Conservation (phyloP, 2,888 invertebrate species). For the Amitus sp. region DNA sequence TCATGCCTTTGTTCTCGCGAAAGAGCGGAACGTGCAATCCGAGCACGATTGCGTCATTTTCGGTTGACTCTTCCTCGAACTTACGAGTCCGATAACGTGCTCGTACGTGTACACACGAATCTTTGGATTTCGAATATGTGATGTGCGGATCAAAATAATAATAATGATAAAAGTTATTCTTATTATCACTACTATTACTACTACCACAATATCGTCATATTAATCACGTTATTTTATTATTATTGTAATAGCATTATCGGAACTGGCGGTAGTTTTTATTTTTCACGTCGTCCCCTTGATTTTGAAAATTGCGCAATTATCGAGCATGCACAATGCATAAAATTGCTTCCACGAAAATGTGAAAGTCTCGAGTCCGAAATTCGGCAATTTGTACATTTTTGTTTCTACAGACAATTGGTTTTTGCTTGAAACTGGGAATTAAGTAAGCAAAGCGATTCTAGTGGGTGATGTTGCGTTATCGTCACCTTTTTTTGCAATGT, state of each 20-base stretch:
- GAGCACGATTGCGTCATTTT: not conserved
- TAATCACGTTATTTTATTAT: slow-evolving; percentile 4
- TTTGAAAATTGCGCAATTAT: not conserved
- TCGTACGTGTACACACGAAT: not conserved
- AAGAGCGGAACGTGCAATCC: not conserved
- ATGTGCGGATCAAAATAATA: slow-evolving; percentile 1
- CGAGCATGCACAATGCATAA: no score
- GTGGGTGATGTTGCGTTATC: no score
- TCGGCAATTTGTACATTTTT: not conserved
- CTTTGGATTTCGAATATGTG: not conserved
- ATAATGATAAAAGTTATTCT: not conserved
- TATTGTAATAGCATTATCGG: not conserved
- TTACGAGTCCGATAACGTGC: not conserved
- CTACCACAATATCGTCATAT: not conserved
- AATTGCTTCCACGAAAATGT: no score
- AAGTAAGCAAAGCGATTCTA: no score
- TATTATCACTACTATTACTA: slow-evolving; percentile 1
- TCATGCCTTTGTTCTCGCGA: not conserved
- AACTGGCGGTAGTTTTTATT: not conserved
- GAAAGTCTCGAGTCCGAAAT: not conserved
- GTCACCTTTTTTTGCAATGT: no score
- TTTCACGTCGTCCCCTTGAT: not conserved
- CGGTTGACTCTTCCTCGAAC: not conserved
- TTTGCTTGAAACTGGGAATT: not conserved
- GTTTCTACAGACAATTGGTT: not conserved